A percentile compares a stretch with the other conserved stretches of the same genome.
Evolutionary conservation across 2,113 vertebrate species (phyloP).

Genomic region (Lamprologus speciosus): DNA sequence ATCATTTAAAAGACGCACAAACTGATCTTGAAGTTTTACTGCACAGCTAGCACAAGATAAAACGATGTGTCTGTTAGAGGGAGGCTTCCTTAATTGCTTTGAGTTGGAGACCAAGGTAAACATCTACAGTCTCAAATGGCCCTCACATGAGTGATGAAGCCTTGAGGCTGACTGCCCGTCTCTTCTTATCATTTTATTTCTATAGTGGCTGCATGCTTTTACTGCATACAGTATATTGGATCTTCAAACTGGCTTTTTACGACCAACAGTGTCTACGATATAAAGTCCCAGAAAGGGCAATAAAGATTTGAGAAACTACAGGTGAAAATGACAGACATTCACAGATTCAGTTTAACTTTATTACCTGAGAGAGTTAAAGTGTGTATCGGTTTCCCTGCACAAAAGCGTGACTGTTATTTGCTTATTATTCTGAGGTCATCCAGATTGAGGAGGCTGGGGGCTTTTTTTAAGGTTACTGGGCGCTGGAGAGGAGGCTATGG

Average conservation of each 20-base stretch:
- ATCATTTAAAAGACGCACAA: not conserved
- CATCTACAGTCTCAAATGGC: not conserved
- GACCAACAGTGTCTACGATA: not conserved
- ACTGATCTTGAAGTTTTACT: not conserved
- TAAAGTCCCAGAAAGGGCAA: not conserved
- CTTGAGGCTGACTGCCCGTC: not conserved
- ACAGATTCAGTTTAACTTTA: not conserved
- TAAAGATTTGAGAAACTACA: not conserved
- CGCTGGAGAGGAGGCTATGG: not conserved
- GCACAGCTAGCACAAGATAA: not conserved
- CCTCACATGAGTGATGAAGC: not conserved
- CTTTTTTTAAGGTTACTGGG: conserved; percentile 14
- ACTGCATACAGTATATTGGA: not conserved
- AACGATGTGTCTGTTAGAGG: not conserved
- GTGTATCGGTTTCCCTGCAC: not conserved
- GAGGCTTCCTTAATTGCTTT: not conserved
- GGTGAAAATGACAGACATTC: not conserved
- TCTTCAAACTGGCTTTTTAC: fast-evolving
- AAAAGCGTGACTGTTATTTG: not conserved
- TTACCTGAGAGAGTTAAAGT: not conserved
- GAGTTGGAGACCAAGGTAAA: not conserved
- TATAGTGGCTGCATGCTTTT: not conserved
- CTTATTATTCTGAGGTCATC: not conserved
- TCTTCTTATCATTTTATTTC: not conserved
- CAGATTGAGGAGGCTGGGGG: not conserved